Percentiles rank a stretch among this genome's conserved stretches.
phyloP scores from a whole-genome alignment of 2,888 invertebrate genomes.

The Balanococcus diminutus region DNA sequence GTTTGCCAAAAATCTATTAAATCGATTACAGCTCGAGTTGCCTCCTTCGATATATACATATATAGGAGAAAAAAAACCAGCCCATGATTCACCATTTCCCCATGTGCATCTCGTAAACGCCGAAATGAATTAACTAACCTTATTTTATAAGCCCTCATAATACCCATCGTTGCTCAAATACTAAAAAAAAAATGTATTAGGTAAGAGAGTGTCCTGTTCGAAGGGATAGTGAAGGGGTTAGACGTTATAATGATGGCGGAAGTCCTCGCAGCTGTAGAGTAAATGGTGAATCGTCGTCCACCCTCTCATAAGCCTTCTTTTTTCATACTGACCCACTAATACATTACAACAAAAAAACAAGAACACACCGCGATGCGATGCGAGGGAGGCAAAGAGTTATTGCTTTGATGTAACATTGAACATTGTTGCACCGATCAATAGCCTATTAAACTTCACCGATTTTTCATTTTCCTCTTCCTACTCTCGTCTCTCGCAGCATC shows the following conservation, averaged over 20 bases:
- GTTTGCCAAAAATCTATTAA: conserved; percentile 38
- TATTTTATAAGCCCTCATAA: conserved; percentile 49
- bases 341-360: conserved; percentile 31
- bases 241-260: conserved; percentile 53
- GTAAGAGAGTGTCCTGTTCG: conserved; percentile 47
- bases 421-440: conserved; percentile 38
- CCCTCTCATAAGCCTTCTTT: conserved; percentile 52
- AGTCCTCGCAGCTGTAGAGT: conserved; percentile 54
- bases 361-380: not conserved
- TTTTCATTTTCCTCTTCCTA: not conserved
- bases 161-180: conserved; percentile 44
- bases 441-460: conserved; percentile 34
- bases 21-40: conserved; percentile 8
- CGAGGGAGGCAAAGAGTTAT: conserved; percentile 43
- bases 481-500: not conserved
- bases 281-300: conserved; percentile 50
- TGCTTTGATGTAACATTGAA: conserved; percentile 35
- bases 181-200: conserved; percentile 42
- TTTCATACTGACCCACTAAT: conserved; percentile 52
- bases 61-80: not conserved
- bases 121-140: conserved; percentile 50
- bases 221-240: conserved; percentile 52
- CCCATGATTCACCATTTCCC: not conserved
- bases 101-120: not conserved
- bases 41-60: not conserved